These are phyloP conservation scores for Noturus placidus DNA, from an alignment of 2,113 vertebrate species.

Conservation along the genomic window DNA sequence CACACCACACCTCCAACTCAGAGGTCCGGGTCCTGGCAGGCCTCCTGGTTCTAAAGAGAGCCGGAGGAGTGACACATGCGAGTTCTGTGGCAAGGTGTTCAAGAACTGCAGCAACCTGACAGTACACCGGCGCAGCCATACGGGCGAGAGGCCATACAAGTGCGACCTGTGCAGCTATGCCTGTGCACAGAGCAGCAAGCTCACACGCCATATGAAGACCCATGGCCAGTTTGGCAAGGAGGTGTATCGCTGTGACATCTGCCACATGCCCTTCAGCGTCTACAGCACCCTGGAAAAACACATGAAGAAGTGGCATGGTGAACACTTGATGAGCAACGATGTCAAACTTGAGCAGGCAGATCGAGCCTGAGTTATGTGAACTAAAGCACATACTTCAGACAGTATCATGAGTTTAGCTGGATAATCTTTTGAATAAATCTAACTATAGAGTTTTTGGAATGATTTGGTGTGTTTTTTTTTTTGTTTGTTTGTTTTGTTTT, in stretches of 20 bases:
- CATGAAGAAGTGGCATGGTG: slow-evolving; percentile 99
- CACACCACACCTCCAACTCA: slow-evolving; percentile 88
- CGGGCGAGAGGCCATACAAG: slow-evolving; percentile 98
- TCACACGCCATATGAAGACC: slow-evolving; percentile 99
- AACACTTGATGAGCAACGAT: slow-evolving; percentile 98
- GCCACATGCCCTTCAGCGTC: slow-evolving; percentile 99
- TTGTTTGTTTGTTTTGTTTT: slow-evolving; percentile 2
- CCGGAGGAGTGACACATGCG: slow-evolving; percentile 94
- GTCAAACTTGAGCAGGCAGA: slow-evolving; percentile 99
- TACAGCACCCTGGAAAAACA: slow-evolving; percentile 99
- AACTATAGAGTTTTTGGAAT: slow-evolving; percentile 60
- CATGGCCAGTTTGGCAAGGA: slow-evolving; percentile 99
- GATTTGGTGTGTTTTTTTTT: slow-evolving; percentile 67
- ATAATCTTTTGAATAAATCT: slow-evolving; percentile 66
- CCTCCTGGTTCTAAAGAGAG: slow-evolving; percentile 97
- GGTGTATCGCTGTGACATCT: slow-evolving; percentile 99
- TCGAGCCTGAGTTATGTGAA: slow-evolving; percentile 77
- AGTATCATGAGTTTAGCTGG: slow-evolving; percentile 69
- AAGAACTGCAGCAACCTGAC: slow-evolving; percentile 99
- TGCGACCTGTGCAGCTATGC: slow-evolving; percentile 99
- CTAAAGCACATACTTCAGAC: slow-evolving; percentile 52
- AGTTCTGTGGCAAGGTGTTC: slow-evolving; percentile 99
- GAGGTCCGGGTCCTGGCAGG: slow-evolving; percentile 87
- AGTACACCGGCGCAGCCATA: slow-evolving; percentile 98
- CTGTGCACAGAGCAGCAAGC: slow-evolving; percentile 99